Percentiles rank a stretch among this genome's conserved stretches.
Evolutionary conservation across 2,888 invertebrate species (phyloP).

Genomic region (Oscheius onirici): DNA sequence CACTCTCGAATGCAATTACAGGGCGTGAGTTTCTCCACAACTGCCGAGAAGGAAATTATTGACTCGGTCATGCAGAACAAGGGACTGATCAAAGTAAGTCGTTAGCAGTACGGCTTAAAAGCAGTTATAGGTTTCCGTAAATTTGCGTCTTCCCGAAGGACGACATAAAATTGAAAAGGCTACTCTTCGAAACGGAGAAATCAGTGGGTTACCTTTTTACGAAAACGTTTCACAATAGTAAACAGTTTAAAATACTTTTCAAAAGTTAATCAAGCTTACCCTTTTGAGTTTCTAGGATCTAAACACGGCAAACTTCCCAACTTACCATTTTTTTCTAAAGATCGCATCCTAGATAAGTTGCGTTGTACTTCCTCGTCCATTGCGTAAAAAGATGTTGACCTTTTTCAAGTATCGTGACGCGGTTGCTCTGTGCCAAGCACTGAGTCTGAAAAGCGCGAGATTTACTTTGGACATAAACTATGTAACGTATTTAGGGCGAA

Average conservation of each 20-base stretch:
- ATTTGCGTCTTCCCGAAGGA: slow-evolving; percentile 69
- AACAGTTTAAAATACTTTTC: too few species aligned
- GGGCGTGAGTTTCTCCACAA: slow-evolving; percentile 69
- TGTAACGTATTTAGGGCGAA: slow-evolving; percentile 60
- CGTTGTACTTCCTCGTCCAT: neutral
- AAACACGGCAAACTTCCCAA: too few species aligned
- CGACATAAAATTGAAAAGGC: slow-evolving; percentile 69
- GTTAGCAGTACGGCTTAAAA: neutral
- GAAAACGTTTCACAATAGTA: too few species aligned
- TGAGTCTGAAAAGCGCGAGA: neutral
- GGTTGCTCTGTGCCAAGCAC: neutral
- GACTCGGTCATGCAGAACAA: slow-evolving; percentile 64
- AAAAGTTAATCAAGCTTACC: too few species aligned
- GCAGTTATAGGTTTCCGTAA: slow-evolving; percentile 58
- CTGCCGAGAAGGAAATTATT: slow-evolving; percentile 69
- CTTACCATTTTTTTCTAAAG: too few species aligned
- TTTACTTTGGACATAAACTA: too few species aligned
- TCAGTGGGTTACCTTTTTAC: too few species aligned
- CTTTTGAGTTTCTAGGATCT: slow-evolving; percentile 25
- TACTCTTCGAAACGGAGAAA: slow-evolving; percentile 69
- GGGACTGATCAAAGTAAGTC: slow-evolving; percentile 63
- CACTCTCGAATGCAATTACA: slow-evolving; percentile 26
- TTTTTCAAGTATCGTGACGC: neutral
- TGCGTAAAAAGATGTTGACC: neutral
- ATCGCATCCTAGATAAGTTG: too few species aligned